Percentiles rank a stretch among this genome's conserved stretches.
phyloP scores from a whole-genome alignment of 2,797 vertebrate species.

The Alosa sapidissima region DNA sequence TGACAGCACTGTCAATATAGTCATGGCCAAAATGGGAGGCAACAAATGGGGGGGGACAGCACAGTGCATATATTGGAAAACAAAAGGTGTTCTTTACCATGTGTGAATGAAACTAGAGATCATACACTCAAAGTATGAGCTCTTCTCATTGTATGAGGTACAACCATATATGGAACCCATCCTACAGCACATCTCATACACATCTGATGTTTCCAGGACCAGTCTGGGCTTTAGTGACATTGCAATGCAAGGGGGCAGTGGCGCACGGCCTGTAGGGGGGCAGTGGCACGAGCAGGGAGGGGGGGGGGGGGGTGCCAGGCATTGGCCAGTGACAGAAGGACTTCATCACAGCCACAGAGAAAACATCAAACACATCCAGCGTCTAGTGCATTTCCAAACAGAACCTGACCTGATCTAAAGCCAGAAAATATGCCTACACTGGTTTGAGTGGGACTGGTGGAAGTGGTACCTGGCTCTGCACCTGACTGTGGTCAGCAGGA shows the following conservation, averaged over 20 bases:
- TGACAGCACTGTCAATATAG: slow-evolving; percentile 8
- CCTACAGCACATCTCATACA: background rate
- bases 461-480: background rate
- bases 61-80: background rate
- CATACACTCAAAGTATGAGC: background rate
- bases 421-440: background rate
- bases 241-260: background rate
- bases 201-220: background rate
- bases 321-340: background rate
- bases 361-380: slow-evolving; percentile 1
- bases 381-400: slow-evolving; percentile 17
- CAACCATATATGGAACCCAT: background rate
- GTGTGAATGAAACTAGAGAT: background rate
- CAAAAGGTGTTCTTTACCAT: background rate
- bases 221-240: background rate
- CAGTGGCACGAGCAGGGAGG: background rate
- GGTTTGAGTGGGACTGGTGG: background rate
- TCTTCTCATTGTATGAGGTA: background rate
- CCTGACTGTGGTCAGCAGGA: background rate
- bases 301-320: background rate
- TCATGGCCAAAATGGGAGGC: background rate
- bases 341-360: background rate
- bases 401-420: background rate
- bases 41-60: background rate
- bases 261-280: background rate